Base-by-base conservation (phyloP, 92 coral and sea anemone genomes). In the Heteractis magnifica region DNA sequence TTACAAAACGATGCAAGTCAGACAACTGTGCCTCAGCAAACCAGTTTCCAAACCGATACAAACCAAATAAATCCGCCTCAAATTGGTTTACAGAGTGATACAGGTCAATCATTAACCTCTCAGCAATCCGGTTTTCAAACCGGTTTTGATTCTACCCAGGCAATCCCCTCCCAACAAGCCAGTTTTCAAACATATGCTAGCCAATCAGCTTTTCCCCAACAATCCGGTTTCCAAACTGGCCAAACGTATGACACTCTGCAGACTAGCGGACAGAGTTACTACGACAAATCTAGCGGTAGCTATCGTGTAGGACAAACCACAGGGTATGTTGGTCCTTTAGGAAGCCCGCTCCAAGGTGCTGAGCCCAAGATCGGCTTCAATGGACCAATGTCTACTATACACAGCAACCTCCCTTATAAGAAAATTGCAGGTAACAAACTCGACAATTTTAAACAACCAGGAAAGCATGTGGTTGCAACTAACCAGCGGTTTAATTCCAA, bases 401-500 rank as follows among this genome's bases (percentile, higher is more conserved):
- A 70, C 58, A 8, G 41, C 65, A 19, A 81, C 15, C 64, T 59
- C 10, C 77, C 84, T 12, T 56, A 51, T 7, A 81, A 81, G 70
- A 51, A 81, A 51, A 44, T 81, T 23, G 13, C 83, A 3, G 58
- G 48, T 1, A 77, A 51, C 18, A 68, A 53, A 48, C 73, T 68
- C 14, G 26, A 68, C 41, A 68, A 81, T 52, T 65, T 16, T 72
- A 62, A 53, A 49, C 51, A 79, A 3, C 16, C 77, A 15, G 84
- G 84, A 13, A 81, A 81, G 73, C 41, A 70, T 23, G 65, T 70
- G 6, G 82, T 84, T n/a, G 79, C 75, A 48, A 85, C 88, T 58
- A 85, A 85, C 52, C 88, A 85, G 81, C 49, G 88, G 51, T 77
- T 82, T 26, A 77, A 85, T 72, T 48, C 83, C 18, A 85, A 85